These are phyloP conservation scores for Pedionomus torquatus DNA, from an alignment of 2,113 vertebrate genomes.

Conservation along the genomic window DNA sequence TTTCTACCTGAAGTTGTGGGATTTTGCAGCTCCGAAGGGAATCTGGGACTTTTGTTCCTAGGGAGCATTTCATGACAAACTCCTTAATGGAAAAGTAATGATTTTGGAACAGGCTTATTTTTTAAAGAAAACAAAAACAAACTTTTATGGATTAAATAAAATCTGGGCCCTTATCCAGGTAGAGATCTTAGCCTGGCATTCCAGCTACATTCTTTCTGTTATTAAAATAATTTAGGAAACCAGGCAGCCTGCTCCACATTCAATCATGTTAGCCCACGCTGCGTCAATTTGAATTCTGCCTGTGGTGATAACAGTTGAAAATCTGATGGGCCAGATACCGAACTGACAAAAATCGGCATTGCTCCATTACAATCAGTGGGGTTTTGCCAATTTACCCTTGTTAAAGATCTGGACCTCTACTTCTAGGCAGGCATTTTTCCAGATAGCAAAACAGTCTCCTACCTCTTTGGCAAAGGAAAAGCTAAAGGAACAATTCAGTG, in stretches of 20 bases:
- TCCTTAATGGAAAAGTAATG: slow-evolving; percentile 33
- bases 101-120: slow-evolving; percentile 39
- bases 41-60: neutral
- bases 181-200: slow-evolving; percentile 75
- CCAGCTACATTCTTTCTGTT: slow-evolving; percentile 75
- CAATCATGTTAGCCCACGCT: slow-evolving; percentile 68
- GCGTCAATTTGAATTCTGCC: slow-evolving; percentile 71
- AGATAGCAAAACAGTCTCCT: slow-evolving; percentile 46
- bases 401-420: slow-evolving; percentile 48
- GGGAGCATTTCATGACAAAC: neutral
- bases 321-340: slow-evolving; percentile 60
- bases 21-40: neutral
- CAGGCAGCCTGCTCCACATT: slow-evolving; percentile 59
- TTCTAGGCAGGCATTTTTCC: slow-evolving; percentile 62
- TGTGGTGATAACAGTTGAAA: slow-evolving; percentile 69
- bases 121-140: neutral
- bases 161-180: slow-evolving; percentile 73
- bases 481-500: neutral
- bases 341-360: slow-evolving; percentile 35
- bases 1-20: neutral
- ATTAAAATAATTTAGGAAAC: slow-evolving; percentile 77
- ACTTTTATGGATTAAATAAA: slow-evolving; percentile 45
- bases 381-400: slow-evolving; percentile 50
- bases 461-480: slow-evolving; percentile 53
- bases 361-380: slow-evolving; percentile 42